Conservation (phyloP, 1,140 invertebrate species). For the Plutomurus gul region DNA sequence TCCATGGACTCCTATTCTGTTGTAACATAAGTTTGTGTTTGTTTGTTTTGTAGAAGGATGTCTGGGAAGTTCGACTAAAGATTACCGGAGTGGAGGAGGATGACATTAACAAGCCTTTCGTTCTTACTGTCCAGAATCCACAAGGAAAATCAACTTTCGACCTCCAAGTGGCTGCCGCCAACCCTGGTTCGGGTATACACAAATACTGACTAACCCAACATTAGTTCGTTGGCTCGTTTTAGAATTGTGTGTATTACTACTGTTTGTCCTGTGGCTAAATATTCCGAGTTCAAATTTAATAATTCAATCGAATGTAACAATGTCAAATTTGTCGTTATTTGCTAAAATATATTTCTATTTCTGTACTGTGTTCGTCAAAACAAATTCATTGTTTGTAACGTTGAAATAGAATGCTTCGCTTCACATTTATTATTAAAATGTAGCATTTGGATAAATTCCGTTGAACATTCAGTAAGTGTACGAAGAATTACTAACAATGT, state of each 20-base stretch:
- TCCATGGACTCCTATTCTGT: too few relatives aligned
- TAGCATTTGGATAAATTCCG: background rate
- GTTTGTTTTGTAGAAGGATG: constrained; percentile 14
- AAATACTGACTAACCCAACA: background rate
- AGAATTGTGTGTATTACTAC: too few relatives aligned
- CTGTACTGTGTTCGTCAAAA: too few relatives aligned
- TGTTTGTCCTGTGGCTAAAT: background rate
- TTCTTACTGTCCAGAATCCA: constrained; percentile 25
- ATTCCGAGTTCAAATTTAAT: background rate
- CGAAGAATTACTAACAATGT: background rate
- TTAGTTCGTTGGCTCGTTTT: constrained; percentile 12
- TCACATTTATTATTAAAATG: background rate
- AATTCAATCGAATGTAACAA: background rate
- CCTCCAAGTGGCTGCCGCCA: constrained; percentile 28
- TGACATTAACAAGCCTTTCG: constrained; percentile 43
- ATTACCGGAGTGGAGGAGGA: constrained; percentile 46
- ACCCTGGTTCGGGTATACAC: constrained; percentile 11
- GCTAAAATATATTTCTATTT: too few relatives aligned
- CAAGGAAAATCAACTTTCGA: constrained; percentile 37
- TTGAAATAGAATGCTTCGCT: background rate
- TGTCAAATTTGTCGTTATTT: too few relatives aligned
- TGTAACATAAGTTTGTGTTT: constrained; percentile 25
- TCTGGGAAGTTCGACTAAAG: constrained; percentile 27
- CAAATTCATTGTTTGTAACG: too few relatives aligned
- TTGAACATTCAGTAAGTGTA: too few relatives aligned